Base-by-base conservation (phyloP, 2,888 invertebrate species). In the Dasypogon diadema region DNA sequence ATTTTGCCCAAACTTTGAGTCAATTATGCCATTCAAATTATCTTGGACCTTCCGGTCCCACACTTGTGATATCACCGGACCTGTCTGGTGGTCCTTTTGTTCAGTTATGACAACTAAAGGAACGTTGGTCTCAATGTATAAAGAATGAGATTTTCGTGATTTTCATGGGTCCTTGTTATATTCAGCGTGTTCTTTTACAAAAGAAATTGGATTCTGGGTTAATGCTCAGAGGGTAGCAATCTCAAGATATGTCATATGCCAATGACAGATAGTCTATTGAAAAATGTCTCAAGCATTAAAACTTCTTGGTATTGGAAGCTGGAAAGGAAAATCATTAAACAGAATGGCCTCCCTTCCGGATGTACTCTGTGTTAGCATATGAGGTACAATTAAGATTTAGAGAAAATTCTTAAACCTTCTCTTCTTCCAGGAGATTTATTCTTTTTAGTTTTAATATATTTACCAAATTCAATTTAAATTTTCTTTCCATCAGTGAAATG, bases 1-100 rank as follows among this genome's bases (percentile, higher is more conserved):
- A 16, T 30, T 12, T 30, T 18, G 6, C 8, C 58, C 8, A 42
- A 63, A 63, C 37, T 63, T 63, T 12, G 16, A 63, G 42, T 63
- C 63, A 42, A 63, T 63, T 63, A 63, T 63, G 63, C 42, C 30
- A 42, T 63, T 63, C 22, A 63, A 63, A 63, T 63, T 63, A 63
- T 63, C 63, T 30, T 63, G 21, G 42, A 63, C 63, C 63, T 63
- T 63, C 63, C 63, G 63, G 42, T 21, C 6, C 22, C 63, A 42
- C 42, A 42, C 21, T 63, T 42, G 8, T 63, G 63, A 42, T 63
- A 63, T 46, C 42, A 63, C 16, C n/a, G 14, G 21, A 46, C 42
- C 42, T 63, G 37, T 8, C 3, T 18, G 16, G 4, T 63, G 24
- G 60, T 60, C 60, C 63, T 42, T 42, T 58, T 51, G 48, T 63